These are phyloP conservation scores for Hypsopygia costalis DNA, from an alignment of 2,888 invertebrate genomes.

Conservation along the genomic window DNA sequence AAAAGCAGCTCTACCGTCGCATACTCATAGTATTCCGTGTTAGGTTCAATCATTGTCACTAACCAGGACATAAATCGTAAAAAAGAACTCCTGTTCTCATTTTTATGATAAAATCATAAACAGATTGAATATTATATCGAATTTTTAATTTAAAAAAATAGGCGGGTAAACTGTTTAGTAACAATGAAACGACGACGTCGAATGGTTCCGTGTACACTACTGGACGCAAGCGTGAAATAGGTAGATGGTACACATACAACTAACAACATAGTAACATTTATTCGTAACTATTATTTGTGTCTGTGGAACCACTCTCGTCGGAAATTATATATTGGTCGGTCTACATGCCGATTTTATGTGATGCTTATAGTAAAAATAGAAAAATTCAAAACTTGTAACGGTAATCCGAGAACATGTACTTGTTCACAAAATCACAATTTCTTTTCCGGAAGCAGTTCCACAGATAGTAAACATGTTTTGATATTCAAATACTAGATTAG, in stretches of 20 bases:
- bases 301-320: not conserved
- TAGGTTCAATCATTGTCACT: constrained; percentile 17
- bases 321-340: not conserved
- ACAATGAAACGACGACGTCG: constrained; percentile 22
- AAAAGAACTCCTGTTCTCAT: constrained; percentile 7
- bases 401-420: too few relatives aligned
- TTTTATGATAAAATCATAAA: constrained; percentile 27
- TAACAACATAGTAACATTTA: constrained; percentile 45
- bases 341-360: too few relatives aligned
- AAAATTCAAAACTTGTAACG: too few relatives aligned
- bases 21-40: not conserved
- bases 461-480: constrained; percentile 21
- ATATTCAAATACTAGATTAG: constrained; percentile 43
- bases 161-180: constrained; percentile 25
- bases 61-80: constrained; percentile 22
- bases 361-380: too few relatives aligned
- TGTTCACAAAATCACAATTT: too few relatives aligned
- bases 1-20: not conserved
- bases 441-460: constrained; percentile 18
- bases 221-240: constrained; percentile 60
- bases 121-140: constrained; percentile 43
- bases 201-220: constrained; percentile 30
- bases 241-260: constrained; percentile 40
- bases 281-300: constrained; percentile 15
- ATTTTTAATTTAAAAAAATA: constrained; percentile 28